Conservation (phyloP, 2,888 invertebrate species). For the Caenorhabditis macrosperma region DNA sequence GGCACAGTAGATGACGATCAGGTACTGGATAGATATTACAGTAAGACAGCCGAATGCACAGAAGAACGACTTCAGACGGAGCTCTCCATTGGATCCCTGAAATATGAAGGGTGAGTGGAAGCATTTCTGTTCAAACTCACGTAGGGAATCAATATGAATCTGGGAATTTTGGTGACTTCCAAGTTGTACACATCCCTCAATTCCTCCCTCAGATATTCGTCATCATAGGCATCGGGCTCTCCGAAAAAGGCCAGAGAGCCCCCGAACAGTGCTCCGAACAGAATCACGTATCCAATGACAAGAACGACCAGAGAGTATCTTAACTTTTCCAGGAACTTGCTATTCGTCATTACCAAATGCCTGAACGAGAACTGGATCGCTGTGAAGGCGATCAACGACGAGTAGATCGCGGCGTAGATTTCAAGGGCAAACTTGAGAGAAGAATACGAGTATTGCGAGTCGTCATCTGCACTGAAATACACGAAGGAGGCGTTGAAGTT, state of each 20-base stretch:
- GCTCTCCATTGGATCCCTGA: not conserved
- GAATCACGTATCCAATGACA: not conserved
- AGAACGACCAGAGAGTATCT: not conserved
- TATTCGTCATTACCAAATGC: not conserved
- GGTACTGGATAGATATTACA: conserved; percentile 11
- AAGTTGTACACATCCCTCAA: not conserved
- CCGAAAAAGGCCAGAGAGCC: not conserved
- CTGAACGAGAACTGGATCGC: conserved; percentile 16
- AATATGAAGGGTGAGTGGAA: not conserved
- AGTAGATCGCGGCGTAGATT: not conserved
- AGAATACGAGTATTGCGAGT: not conserved
- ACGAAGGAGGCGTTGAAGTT: conserved; percentile 18
- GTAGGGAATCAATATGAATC: not conserved
- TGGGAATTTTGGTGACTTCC: not conserved
- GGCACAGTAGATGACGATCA: conserved; percentile 12
- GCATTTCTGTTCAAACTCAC: too few species aligned
- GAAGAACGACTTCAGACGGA: not conserved
- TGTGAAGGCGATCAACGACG: not conserved
- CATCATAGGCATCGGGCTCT: conserved; percentile 5
- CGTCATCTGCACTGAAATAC: conserved; percentile 7
- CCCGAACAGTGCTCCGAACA: not conserved
- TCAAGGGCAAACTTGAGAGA: not conserved
- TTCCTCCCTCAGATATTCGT: conserved; percentile 11
- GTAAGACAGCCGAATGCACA: not conserved
- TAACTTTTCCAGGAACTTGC: not conserved